These are phyloP conservation scores for Hirudo medicinalis DNA, from an alignment of 1,140 invertebrate species.

Conservation along the genomic window DNA sequence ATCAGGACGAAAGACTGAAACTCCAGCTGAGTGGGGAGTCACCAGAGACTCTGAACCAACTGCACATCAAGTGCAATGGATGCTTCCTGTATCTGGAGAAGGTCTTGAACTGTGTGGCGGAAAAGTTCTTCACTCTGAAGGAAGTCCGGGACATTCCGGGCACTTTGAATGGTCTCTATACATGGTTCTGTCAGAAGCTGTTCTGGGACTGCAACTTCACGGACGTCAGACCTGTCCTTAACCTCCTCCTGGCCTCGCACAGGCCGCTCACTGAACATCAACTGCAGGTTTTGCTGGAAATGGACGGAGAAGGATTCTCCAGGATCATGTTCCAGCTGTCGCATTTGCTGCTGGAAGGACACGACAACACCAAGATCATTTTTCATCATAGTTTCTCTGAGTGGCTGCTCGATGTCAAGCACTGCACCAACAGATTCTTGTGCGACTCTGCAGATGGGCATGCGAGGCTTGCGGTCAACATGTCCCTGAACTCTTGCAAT, in stretches of 20 bases:
- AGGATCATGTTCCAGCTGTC: conserved; percentile 63
- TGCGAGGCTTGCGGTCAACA: conserved; percentile 71
- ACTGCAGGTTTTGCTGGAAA: conserved; percentile 62
- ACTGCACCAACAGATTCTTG: conserved; percentile 84
- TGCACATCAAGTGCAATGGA: conserved; percentile 90
- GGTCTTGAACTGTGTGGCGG: conserved; percentile 70
- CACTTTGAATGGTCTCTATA: conserved; percentile 80
- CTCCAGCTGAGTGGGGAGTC: conserved; percentile 69
- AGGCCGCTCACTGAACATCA: conserved; percentile 64
- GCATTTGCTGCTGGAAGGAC: conserved; percentile 45
- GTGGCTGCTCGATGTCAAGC: conserved; percentile 88
- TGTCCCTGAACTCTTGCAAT: conserved; percentile 50
- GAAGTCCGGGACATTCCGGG: conserved; percentile 78
- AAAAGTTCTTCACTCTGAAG: conserved; percentile 75
- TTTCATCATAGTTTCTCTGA: conserved; percentile 80
- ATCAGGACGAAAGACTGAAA: conserved; percentile 53
- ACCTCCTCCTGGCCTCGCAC: conserved; percentile 71
- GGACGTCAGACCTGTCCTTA: conserved; percentile 69
- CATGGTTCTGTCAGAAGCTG: conserved; percentile 82
- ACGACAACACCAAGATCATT: conserved; percentile 51
- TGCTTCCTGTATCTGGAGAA: conserved; percentile 83
- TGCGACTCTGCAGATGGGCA: conserved; percentile 75
- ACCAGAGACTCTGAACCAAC: conserved; percentile 81
- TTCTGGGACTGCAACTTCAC: conserved; percentile 55
- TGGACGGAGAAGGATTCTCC: conserved; percentile 72